A percentile compares a stretch with the other conserved stretches of the same genome.
These are phyloP conservation scores for Sesamia inferens DNA, from an alignment of 2,888 invertebrate species.

Conservation along the genomic window DNA sequence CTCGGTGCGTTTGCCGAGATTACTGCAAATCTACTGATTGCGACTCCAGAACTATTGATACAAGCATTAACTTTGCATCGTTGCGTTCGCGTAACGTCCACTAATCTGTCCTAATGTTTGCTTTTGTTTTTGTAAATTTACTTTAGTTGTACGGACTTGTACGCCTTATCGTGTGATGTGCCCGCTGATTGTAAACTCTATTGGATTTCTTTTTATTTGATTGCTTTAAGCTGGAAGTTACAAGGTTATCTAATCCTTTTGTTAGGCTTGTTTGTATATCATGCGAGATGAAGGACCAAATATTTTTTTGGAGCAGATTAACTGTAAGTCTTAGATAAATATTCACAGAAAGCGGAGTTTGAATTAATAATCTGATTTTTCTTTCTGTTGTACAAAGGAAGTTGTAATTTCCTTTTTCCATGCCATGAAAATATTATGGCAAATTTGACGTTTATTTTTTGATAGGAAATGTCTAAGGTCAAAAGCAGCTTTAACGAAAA, in stretches of 20 bases:
- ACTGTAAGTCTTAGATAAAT: constrained; percentile 8
- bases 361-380: background rate
- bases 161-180: constrained; percentile 62
- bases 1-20: constrained; percentile 79
- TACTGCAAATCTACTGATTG: constrained; percentile 84
- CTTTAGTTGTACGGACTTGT: constrained; percentile 58
- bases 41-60: constrained; percentile 78
- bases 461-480: background rate
- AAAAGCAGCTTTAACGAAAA: background rate
- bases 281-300: constrained; percentile 39
- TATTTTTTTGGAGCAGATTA: constrained; percentile 26
- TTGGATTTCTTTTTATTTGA: constrained; percentile 63
- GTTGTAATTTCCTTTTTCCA: background rate
- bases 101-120: constrained; percentile 80
- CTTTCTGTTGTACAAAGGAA: background rate
- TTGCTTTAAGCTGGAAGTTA: constrained; percentile 48
- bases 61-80: constrained; percentile 73
- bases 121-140: constrained; percentile 81
- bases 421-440: background rate
- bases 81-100: constrained; percentile 62
- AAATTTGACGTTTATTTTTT: background rate
- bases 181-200: constrained; percentile 58
- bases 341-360: constrained; percentile 11
- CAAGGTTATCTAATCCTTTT: constrained; percentile 47
- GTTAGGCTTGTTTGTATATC: constrained; percentile 37